Evolutionary conservation across 2,888 invertebrate genomes (phyloP).

Genomic region (Arenicola marina): DNA sequence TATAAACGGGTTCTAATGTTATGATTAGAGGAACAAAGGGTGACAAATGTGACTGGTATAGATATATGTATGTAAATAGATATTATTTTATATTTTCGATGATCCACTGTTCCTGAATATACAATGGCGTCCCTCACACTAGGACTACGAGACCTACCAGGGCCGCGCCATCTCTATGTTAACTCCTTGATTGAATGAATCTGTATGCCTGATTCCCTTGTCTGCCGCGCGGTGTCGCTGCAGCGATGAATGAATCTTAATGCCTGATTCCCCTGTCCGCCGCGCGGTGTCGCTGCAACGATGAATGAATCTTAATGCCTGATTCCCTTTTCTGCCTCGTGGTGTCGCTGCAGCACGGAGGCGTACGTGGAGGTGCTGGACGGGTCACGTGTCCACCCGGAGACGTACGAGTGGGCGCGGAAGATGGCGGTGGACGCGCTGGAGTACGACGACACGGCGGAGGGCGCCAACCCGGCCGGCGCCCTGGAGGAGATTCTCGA

Average conservation of each 20-base stretch:
- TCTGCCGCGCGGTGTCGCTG: not conserved
- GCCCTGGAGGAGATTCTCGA: slow-evolving; percentile 97
- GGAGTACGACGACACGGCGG: slow-evolving; percentile 87
- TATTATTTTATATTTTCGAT: too few species aligned
- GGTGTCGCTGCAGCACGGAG: slow-evolving; percentile 72
- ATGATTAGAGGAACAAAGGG: too few species aligned
- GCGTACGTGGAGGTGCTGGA: slow-evolving; percentile 92
- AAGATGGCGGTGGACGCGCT: slow-evolving; percentile 99
- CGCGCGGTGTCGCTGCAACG: not conserved
- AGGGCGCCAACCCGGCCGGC: slow-evolving; percentile 90
- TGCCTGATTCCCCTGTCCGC: not conserved
- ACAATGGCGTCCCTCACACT: too few species aligned
- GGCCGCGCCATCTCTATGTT: too few species aligned
- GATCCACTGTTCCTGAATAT: too few species aligned
- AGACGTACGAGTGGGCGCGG: slow-evolving; percentile 99
- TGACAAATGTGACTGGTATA: too few species aligned
- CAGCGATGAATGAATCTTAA: not conserved
- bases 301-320: not conserved
- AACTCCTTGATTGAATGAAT: too few species aligned
- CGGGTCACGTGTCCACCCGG: slow-evolving; percentile 97
- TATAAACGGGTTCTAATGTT: too few species aligned
- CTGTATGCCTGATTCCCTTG: too few species aligned
- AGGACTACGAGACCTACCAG: too few species aligned
- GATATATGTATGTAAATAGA: too few species aligned
- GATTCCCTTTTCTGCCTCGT: too few species aligned